These are phyloP conservation scores for Holothuria glaberrima DNA, from an alignment of 35 echinoderm and acorn worm genomes.

Conservation along the genomic window DNA sequence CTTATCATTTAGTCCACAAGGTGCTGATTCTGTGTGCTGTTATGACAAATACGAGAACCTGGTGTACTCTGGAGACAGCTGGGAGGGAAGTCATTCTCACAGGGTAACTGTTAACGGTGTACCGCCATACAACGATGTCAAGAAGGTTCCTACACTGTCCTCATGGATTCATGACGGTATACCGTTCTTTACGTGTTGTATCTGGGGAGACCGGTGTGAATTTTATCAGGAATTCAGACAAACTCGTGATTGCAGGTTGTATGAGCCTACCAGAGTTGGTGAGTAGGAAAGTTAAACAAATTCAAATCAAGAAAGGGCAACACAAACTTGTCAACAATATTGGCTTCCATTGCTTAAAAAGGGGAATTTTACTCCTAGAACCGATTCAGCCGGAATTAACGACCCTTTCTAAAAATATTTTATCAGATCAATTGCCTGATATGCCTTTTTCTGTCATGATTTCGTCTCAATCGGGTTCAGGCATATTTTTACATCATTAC, in stretches of 20 bases:
- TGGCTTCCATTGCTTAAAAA: too few relatives aligned
- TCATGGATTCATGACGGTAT: constrained; percentile 70
- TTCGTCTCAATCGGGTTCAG: too few relatives aligned
- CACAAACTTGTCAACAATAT: too few relatives aligned
- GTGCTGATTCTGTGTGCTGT: constrained; percentile 84
- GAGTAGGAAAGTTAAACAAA: too few relatives aligned
- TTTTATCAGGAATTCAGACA: constrained; percentile 78
- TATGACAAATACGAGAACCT: constrained; percentile 89
- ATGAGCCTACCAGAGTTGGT: constrained; percentile 72
- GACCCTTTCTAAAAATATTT: too few relatives aligned
- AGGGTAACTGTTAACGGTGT: constrained; percentile 64
- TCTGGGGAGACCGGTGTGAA: constrained; percentile 91
- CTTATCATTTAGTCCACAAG: constrained; percentile 65
- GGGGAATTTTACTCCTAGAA: too few relatives aligned
- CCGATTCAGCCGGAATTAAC: too few relatives aligned
- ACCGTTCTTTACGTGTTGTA: constrained; percentile 83
- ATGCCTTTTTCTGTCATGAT: too few relatives aligned
- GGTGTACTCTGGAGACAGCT: constrained; percentile 91
- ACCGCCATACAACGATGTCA: constrained; percentile 59
- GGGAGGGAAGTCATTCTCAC: constrained; percentile 75
- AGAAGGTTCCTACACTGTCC: constrained; percentile 73
- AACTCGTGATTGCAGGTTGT: constrained; percentile 83
- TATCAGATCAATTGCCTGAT: too few relatives aligned
- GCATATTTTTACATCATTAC: too few relatives aligned
- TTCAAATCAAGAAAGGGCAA: too few relatives aligned